Conservation (phyloP, 2,797 vertebrate species). For the Pseudochaenichthys georgianus region DNA sequence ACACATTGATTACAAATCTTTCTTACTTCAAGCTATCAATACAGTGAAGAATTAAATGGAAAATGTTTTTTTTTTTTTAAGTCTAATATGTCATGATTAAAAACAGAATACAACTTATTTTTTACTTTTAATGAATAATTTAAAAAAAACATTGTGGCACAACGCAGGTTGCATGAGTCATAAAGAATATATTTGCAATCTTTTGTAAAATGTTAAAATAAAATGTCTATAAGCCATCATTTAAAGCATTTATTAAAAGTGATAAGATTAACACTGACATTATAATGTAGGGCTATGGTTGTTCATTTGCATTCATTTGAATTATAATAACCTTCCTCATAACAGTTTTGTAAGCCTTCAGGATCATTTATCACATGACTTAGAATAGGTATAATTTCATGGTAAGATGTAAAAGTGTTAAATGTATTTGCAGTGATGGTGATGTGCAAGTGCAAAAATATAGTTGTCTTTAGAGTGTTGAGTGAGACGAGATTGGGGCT, state of each 20-base stretch:
- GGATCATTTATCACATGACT: slow-evolving; percentile 11
- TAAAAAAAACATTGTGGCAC: background rate
- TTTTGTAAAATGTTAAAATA: background rate
- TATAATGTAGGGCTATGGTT: too few species aligned
- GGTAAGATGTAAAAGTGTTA: slow-evolving; percentile 10
- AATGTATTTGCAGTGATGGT: slow-evolving; percentile 14
- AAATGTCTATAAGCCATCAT: background rate
- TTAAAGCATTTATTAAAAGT: background rate
- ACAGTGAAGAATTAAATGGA: slow-evolving; percentile 1
- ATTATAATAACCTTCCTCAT: slow-evolving; percentile 5
- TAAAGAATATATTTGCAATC: background rate
- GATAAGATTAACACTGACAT: background rate
- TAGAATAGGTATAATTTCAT: slow-evolving; percentile 10
- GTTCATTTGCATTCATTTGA: slow-evolving; percentile 17
- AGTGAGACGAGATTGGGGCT: background rate
- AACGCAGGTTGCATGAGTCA: slow-evolving; percentile 3
- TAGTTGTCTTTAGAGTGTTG: background rate
- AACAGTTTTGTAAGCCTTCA: background rate
- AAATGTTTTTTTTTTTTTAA: background rate
- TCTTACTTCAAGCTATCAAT: background rate
- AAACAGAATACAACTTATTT: background rate
- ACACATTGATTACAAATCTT: background rate
- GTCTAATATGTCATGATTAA: background rate
- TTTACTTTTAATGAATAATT: background rate
- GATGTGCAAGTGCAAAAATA: background rate